These are phyloP conservation scores for Dendrocincla fuliginosa DNA, from an alignment of 2,797 vertebrate genomes.

Conservation along the genomic window DNA sequence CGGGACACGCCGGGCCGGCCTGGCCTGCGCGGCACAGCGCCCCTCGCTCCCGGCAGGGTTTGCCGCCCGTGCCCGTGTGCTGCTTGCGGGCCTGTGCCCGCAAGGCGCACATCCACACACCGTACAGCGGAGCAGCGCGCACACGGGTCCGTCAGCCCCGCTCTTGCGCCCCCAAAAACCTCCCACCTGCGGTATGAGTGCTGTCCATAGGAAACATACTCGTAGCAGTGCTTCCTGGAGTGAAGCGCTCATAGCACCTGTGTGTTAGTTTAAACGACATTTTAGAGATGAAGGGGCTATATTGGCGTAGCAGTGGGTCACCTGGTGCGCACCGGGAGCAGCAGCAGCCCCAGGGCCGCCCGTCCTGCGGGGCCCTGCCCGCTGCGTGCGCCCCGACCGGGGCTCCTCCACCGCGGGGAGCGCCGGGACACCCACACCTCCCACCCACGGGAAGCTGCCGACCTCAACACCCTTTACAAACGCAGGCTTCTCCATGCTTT, in stretches of 20 bases:
- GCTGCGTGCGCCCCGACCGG: neutral
- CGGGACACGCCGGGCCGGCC: neutral
- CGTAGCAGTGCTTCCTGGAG: neutral
- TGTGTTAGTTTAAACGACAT: neutral
- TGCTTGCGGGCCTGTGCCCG: too few relatives aligned
- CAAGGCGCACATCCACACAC: too few relatives aligned
- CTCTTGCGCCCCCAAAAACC: neutral
- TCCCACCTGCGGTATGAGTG: rapidly evolving
- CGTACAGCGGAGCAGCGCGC: too few relatives aligned
- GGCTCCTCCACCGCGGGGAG: too few relatives aligned
- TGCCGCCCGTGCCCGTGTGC: too few relatives aligned
- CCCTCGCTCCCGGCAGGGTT: too few relatives aligned
- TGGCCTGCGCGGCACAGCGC: too few relatives aligned
- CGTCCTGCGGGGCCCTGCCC: too few relatives aligned
- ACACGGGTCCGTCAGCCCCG: rapidly evolving
- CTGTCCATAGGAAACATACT: neutral
- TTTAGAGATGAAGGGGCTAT: neutral
- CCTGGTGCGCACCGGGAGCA: neutral
- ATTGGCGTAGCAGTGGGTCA: rapidly evolving
- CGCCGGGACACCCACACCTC: rapidly evolving
- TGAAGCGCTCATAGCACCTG: neutral
- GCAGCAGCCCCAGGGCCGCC: too few relatives aligned
- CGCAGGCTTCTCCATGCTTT: neutral
- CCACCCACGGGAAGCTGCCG: neutral
- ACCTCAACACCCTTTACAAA: neutral